Evolutionary conservation across 2,797 vertebrate genomes (phyloP), one percentile per base, ranked within the genome.

Genomic region (Molossus molossus): DNA sequence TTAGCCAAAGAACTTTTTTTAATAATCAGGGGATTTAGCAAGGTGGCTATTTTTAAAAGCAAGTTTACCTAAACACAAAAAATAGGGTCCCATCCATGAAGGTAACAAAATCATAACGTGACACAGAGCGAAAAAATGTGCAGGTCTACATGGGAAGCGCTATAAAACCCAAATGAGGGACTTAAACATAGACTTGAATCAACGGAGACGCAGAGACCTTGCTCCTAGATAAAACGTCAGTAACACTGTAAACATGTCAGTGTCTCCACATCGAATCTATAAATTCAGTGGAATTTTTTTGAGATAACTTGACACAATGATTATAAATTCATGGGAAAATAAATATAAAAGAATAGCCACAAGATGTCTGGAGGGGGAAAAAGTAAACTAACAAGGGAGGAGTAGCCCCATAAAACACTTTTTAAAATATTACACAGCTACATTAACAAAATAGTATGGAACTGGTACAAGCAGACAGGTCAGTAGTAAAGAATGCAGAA

Each of bases 401-500:
- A n/a, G 23, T 9, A 27, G 13, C 9, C n/a, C 33, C 94, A 84
- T 57, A 70, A 92, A 94, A 85, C 48, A 72, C n/a, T 75, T 87
- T 55, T 20, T 5, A 40, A 67, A 96, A 25, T 65, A 87, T 62
- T 85, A 53, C 15, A 83, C n/a, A 80, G 76, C 37, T 40, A 12
- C 25, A 90, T 55, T 86, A 86, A 96, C 58, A 87, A 95, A 96
- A 86, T 69, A 87, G 58, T 25, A 9, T 80, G 90, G 20, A 45
- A 55, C 50, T 57, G 72, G 57, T 84, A 29, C 69, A 64, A 20
- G 4, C 62, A 95, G 33, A 77, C 60, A 84, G 76, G 48, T 95
- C 89, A 67, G 25, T 37, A 87, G 53, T 69, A 75, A 96, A 95
- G 70, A 92, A 95, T 81, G 72, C 84, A 94, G 75, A 93, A n/a